Evolutionary conservation across 2,113 vertebrate species (phyloP).

Genomic region (Pelodiscus sinensis): DNA sequence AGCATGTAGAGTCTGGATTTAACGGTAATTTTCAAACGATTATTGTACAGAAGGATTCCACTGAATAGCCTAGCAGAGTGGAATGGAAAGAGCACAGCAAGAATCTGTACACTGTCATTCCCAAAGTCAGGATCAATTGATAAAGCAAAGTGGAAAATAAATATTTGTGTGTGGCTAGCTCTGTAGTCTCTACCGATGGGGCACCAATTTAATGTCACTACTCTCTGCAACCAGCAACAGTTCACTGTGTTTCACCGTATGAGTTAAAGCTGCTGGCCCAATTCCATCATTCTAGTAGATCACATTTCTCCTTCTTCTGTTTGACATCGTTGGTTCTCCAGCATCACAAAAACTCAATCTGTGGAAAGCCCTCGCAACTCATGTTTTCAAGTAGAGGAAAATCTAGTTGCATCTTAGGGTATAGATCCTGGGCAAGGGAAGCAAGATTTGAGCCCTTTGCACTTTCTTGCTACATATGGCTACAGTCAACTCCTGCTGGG

Average conservation of each 20-base stretch:
- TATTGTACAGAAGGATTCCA: constrained; percentile 14
- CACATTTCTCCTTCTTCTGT: background rate
- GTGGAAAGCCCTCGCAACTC: constrained; percentile 23
- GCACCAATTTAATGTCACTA: background rate
- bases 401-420: background rate
- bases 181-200: background rate
- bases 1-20: background rate
- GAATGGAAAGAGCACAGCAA: constrained; percentile 5
- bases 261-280: background rate
- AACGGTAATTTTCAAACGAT: constrained; percentile 33
- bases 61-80: background rate
- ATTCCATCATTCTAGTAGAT: constrained; percentile 5
- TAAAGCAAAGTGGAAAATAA: background rate
- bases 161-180: background rate
- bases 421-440: background rate
- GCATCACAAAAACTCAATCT: background rate
- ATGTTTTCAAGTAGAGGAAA: background rate
- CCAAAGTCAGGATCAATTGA: background rate
- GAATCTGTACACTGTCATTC: background rate
- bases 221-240: background rate
- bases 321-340: background rate
- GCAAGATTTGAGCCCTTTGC: background rate
- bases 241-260: background rate
- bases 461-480: background rate
- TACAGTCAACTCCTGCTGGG: background rate